A percentile compares a stretch with the other conserved stretches of the same genome.
Evolutionary conservation across 2,888 invertebrate species (phyloP).

Genomic region (Thumatha senex): DNA sequence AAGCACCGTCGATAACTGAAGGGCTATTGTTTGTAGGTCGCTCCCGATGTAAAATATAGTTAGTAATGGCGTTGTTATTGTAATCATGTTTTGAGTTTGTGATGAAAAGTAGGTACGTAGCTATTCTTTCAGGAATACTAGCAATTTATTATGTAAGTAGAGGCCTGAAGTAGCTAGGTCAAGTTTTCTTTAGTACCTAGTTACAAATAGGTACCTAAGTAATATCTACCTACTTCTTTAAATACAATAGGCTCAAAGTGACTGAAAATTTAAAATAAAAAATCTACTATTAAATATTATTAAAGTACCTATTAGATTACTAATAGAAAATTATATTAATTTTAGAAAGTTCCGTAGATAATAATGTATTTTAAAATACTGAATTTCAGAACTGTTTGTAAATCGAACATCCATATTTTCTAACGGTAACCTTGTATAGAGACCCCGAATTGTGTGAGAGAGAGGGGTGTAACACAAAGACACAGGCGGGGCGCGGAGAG

Average conservation of each 20-base stretch:
- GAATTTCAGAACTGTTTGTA: constrained; percentile 17
- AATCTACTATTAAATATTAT: too few species aligned
- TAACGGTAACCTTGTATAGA: constrained; percentile 66
- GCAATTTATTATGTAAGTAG: too few species aligned
- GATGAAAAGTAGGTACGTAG: constrained; percentile 10
- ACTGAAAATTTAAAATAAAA: too few species aligned
- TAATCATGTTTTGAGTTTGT: constrained; percentile 41
- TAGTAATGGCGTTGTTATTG: constrained; percentile 53
- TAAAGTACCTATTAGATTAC: too few species aligned
- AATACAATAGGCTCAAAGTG: too few species aligned
- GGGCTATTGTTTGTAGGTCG: constrained; percentile 66
- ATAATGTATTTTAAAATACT: too few species aligned
- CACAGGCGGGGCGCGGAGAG: constrained; percentile 66
- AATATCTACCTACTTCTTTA: too few species aligned
- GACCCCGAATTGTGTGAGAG: constrained; percentile 68
- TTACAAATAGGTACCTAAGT: too few species aligned
- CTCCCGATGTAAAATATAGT: constrained; percentile 57
- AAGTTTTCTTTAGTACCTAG: too few species aligned
- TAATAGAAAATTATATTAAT: too few species aligned
- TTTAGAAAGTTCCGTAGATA: too few species aligned
- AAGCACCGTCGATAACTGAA: constrained; percentile 62
- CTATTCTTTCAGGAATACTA: constrained; percentile 14
- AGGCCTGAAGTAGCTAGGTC: too few species aligned
- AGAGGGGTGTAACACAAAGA: constrained; percentile 75
- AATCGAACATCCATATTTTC: constrained; percentile 51